phyloP scores from a whole-genome alignment of 2,797 vertebrate species.

The Enteromius paludinosus region DNA sequence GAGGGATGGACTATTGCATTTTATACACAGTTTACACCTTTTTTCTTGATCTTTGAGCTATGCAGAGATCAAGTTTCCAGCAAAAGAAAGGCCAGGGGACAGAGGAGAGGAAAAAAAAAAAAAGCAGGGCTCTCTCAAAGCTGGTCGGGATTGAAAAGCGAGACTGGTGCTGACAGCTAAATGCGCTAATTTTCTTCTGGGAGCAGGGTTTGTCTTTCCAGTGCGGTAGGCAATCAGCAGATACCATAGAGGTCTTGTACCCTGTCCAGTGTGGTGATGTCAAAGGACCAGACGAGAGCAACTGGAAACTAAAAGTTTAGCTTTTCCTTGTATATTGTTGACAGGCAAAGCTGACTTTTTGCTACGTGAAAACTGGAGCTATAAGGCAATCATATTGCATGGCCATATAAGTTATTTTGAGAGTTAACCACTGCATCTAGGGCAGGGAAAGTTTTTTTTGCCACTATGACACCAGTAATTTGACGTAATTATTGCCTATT shows the following conservation, averaged over 20 bases:
- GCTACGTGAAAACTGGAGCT: slow-evolving; percentile 21
- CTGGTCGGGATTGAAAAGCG: slow-evolving; percentile 92
- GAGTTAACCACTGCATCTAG: slow-evolving; percentile 45
- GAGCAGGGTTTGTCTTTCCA: slow-evolving; percentile 86
- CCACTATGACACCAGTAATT: slow-evolving; percentile 54
- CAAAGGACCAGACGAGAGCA: slow-evolving; percentile 45
- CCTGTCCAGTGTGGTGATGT: slow-evolving; percentile 83
- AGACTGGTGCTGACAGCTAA: slow-evolving; percentile 98
- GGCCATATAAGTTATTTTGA: slow-evolving; percentile 43
- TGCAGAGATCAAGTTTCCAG: slow-evolving; percentile 88
- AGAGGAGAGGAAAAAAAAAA: slow-evolving; percentile 44
- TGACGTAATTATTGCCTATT: slow-evolving; percentile 60
- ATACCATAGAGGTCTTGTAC: slow-evolving; percentile 84
- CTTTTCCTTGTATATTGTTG: slow-evolving; percentile 34
- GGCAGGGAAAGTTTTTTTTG: slow-evolving; percentile 46
- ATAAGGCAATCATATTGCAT: not conserved
- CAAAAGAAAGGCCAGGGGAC: slow-evolving; percentile 78
- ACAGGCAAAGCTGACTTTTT: slow-evolving; percentile 36
- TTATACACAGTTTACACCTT: slow-evolving; percentile 92
- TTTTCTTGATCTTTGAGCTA: slow-evolving; percentile 89
- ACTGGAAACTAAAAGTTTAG: slow-evolving; percentile 16
- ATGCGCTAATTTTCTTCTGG: slow-evolving; percentile 98
- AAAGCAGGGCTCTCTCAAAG: slow-evolving; percentile 85
- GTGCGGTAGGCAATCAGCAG: slow-evolving; percentile 84
- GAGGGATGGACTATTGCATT: slow-evolving; percentile 87